Evolutionary conservation across 1,140 invertebrate genomes (phyloP).

Genomic region (Calliphora vicina): DNA sequence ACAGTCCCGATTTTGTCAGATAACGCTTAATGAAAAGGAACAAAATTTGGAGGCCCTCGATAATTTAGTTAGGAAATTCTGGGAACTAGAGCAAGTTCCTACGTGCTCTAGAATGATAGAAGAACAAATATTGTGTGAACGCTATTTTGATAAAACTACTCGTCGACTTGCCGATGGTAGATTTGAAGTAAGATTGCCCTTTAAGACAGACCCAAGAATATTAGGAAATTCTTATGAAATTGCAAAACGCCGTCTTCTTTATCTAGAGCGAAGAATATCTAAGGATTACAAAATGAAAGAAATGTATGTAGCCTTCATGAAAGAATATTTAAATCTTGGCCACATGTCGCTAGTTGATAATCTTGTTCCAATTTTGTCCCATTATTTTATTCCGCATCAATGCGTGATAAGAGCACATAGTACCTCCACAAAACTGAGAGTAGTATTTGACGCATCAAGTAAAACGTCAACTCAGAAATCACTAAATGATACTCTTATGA

Average conservation of each 20-base stretch:
- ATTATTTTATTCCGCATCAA: conserved; percentile 38
- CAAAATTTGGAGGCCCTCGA: neutral
- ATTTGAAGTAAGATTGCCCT: neutral
- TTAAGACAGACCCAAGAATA: neutral
- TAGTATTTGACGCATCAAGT: no score
- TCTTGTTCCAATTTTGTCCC: conserved; percentile 10
- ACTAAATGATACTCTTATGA: conserved; percentile 55
- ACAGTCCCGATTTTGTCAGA: neutral
- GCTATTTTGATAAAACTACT: neutral
- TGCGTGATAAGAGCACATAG: conserved; percentile 32
- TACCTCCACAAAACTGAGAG: conserved; percentile 47
- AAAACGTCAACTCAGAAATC: conserved; percentile 43
- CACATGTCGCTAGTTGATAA: conserved; percentile 46
- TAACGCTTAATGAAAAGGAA: no score
- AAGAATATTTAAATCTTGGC: conserved; percentile 31
- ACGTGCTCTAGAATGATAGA: neutral
- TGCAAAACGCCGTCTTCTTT: neutral
- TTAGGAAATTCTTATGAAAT: neutral
- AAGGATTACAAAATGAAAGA: conserved; percentile 41
- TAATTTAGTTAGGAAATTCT: neutral
- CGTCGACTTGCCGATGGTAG: neutral
- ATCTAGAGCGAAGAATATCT: conserved; percentile 44
- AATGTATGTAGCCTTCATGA: conserved; percentile 39
- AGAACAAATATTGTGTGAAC: neutral
- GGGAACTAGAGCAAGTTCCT: neutral